phyloP scores from a whole-genome alignment of 2,797 vertebrate genomes.

The Serranus cabrilla region DNA sequence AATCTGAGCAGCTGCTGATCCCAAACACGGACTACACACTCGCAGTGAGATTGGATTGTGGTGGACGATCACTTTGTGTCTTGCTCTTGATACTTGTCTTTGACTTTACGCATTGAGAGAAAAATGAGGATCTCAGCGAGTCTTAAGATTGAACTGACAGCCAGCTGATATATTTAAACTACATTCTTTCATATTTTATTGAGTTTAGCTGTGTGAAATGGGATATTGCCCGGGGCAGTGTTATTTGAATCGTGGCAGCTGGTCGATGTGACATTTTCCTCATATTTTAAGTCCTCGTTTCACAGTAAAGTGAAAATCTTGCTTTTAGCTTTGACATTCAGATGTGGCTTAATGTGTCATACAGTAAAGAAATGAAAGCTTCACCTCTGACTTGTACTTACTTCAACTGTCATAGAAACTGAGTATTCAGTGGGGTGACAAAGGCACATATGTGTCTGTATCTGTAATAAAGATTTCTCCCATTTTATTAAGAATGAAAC shows the following conservation, averaged over 20 bases:
- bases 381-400: conserved; percentile 27
- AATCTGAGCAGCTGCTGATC: too few relatives aligned
- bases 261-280: conserved; percentile 59
- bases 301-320: conserved; percentile 71
- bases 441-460: conserved; percentile 19
- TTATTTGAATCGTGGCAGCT: conserved; percentile 63
- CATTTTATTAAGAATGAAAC: conserved; percentile 73
- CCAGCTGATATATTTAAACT: conserved; percentile 36
- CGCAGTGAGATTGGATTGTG: neutral
- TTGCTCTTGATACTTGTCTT: conserved; percentile 23
- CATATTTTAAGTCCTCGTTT: conserved; percentile 68
- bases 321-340: conserved; percentile 71
- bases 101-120: conserved; percentile 25
- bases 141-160: conserved; percentile 39
- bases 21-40: too few relatives aligned
- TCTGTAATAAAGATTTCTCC: conserved; percentile 50
- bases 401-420: conserved; percentile 54
- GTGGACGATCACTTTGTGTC: neutral
- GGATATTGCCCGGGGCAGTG: conserved; percentile 45
- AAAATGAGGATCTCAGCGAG: conserved; percentile 11
- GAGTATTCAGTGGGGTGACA: conserved; percentile 12
- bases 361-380: conserved; percentile 74
- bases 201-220: conserved; percentile 41
- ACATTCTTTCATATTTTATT: conserved; percentile 46
- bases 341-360: conserved; percentile 56